A percentile compares a stretch with the other conserved stretches of the same genome.
Conservation (phyloP, 1,140 invertebrate genomes). For the Hermatobates lingyangjiaoensis region DNA sequence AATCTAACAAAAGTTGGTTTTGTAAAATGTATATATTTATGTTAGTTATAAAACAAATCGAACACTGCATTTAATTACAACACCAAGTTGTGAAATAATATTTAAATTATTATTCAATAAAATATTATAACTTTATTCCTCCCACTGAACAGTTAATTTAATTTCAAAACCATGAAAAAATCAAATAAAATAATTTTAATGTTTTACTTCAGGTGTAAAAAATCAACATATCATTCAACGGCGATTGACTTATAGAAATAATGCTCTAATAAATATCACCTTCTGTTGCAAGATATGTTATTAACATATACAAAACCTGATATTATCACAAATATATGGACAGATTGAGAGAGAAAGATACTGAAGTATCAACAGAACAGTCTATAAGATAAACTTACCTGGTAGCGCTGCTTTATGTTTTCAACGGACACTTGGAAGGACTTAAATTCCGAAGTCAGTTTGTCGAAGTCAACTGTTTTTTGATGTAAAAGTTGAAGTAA, state of each 20-base stretch:
- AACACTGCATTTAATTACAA: too few species aligned
- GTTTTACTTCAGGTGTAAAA: too few species aligned
- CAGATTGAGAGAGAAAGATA: not conserved
- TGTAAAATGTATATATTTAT: too few species aligned
- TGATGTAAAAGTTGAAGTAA: conserved; percentile 11
- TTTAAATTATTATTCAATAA: too few species aligned
- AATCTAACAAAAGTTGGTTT: too few species aligned
- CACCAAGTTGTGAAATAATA: too few species aligned
- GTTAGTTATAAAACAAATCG: too few species aligned
- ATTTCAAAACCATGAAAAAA: too few species aligned
- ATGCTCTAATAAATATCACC: not conserved
- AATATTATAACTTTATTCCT: too few species aligned
- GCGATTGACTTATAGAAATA: not conserved
- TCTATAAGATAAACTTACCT: not conserved
- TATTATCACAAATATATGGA: not conserved
- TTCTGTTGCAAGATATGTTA: not conserved
- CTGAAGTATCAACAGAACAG: not conserved
- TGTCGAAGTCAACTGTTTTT: conserved; percentile 11
- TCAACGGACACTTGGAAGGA: conserved; percentile 16
- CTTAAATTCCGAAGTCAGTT: conserved; percentile 10
- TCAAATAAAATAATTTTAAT: too few species aligned
- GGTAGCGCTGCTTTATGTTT: conserved; percentile 12
- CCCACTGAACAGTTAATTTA: too few species aligned
- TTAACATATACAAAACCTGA: not conserved
- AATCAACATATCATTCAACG: not conserved